Conservation (phyloP, 2,888 invertebrate genomes). For the Celastrina argiolus region DNA sequence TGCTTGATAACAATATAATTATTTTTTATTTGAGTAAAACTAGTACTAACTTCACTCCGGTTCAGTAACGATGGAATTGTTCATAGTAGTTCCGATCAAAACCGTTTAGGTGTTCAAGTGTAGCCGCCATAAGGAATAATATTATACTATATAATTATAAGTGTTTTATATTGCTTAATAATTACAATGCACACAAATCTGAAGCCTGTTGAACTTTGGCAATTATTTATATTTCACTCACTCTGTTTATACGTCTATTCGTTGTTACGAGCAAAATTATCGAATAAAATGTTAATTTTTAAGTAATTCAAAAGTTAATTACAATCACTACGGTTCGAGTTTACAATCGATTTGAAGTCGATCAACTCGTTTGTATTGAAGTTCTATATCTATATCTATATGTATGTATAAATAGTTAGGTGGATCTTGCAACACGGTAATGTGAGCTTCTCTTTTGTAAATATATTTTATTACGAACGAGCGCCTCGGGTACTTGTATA, state of each 20-base stretch:
- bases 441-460: conserved; percentile 21
- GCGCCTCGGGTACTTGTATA: conserved; percentile 24
- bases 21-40: not conserved
- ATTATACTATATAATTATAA: conserved; percentile 2
- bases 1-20: no score
- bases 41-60: not conserved
- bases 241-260: not conserved
- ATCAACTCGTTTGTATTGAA: not conserved
- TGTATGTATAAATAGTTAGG: conserved; percentile 20
- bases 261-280: not conserved
- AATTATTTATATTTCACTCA: not conserved
- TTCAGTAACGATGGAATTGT: not conserved
- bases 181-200: conserved; percentile 46
- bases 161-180: conserved; percentile 16
- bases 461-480: conserved; percentile 12
- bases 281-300: not conserved
- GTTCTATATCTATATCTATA: not conserved
- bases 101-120: conserved; percentile 12
- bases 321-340: not conserved
- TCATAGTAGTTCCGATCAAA: conserved; percentile 14
- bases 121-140: conserved; percentile 2
- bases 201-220: not conserved
- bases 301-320: not conserved
- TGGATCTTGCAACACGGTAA: conserved; percentile 20
- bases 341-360: not conserved